These are phyloP conservation scores for Acronicta aceris DNA, from an alignment of 2,888 invertebrate species.

Conservation along the genomic window DNA sequence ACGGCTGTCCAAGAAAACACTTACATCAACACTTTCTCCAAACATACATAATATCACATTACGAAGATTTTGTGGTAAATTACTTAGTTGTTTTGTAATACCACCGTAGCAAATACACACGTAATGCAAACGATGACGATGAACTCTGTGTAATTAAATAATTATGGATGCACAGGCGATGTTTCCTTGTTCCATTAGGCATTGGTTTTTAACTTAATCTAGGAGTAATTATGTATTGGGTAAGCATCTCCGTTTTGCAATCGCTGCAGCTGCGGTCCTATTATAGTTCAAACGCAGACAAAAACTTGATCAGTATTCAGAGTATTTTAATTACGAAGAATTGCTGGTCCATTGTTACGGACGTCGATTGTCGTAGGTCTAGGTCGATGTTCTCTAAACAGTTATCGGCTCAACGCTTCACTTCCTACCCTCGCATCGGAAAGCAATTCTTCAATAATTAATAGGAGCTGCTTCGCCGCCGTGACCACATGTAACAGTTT, in stretches of 20 bases:
- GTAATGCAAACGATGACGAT: conserved; percentile 28
- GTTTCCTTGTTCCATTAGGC: conserved; percentile 22
- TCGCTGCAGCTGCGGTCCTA: conserved; percentile 11
- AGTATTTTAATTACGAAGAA: conserved; percentile 23
- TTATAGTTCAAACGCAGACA: conserved; percentile 17
- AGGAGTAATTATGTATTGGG: conserved; percentile 20
- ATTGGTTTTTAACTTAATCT: conserved; percentile 22
- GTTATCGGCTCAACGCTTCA: conserved; percentile 73
- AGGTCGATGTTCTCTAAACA: conserved; percentile 64
- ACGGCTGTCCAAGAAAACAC: conserved; percentile 57
- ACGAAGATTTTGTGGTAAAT: conserved; percentile 55
- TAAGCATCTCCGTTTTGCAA: conserved; percentile 15
- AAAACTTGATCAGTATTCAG: conserved; percentile 33
- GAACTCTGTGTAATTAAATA: conserved; percentile 42
- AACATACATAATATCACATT: conserved; percentile 61
- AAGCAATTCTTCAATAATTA: conserved; percentile 70
- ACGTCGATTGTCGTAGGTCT: conserved; percentile 55
- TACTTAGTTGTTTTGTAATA: conserved; percentile 48
- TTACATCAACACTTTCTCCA: conserved; percentile 64
- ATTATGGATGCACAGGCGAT: conserved; percentile 20
- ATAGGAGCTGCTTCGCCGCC: conserved; percentile 47
- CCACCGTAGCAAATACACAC: conserved; percentile 39
- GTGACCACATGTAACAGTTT: conserved; percentile 55
- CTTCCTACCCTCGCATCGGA: conserved; percentile 73
- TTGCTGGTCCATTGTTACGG: conserved; percentile 41